A percentile compares a stretch with the other conserved stretches of the same genome.
phyloP scores from a whole-genome alignment of 2,888 invertebrate genomes.

The Nemoura dubitans region DNA sequence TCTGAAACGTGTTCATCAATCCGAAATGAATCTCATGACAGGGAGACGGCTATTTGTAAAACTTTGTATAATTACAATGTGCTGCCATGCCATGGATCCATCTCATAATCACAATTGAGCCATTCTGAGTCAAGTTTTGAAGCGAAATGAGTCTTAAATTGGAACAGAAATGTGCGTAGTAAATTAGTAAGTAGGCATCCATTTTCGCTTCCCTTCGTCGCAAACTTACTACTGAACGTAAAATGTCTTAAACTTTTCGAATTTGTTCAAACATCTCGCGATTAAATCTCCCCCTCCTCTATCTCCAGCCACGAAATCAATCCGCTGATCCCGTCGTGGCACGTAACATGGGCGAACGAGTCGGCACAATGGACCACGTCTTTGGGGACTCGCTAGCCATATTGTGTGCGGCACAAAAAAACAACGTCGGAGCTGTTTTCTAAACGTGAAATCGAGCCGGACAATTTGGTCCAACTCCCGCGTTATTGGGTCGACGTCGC shows the following conservation, averaged over 20 bases:
- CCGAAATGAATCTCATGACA: neutral
- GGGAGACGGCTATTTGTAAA: neutral
- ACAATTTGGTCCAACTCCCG: constrained; percentile 16
- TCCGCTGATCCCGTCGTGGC: neutral
- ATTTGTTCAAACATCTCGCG: neutral
- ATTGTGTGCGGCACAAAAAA: neutral
- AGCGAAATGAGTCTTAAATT: neutral
- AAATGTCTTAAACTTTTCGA: neutral
- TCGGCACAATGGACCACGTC: neutral
- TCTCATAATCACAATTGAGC: neutral
- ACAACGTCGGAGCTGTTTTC: neutral
- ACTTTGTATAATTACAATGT: neutral
- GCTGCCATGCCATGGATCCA: neutral
- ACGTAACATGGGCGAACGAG: neutral
- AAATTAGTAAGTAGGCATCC: too few relatives aligned
- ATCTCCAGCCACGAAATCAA: neutral
- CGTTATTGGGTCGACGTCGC: constrained; percentile 3
- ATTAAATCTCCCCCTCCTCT: neutral
- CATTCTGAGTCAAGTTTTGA: neutral
- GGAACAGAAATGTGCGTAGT: too few relatives aligned
- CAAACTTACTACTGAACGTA: neutral
- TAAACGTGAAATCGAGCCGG: constrained; percentile 23
- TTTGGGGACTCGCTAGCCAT: neutral
- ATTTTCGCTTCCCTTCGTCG: neutral
- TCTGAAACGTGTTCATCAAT: neutral